Evolutionary conservation across 2,888 invertebrate species (phyloP).

Genomic region (Arctia plantaginis): DNA sequence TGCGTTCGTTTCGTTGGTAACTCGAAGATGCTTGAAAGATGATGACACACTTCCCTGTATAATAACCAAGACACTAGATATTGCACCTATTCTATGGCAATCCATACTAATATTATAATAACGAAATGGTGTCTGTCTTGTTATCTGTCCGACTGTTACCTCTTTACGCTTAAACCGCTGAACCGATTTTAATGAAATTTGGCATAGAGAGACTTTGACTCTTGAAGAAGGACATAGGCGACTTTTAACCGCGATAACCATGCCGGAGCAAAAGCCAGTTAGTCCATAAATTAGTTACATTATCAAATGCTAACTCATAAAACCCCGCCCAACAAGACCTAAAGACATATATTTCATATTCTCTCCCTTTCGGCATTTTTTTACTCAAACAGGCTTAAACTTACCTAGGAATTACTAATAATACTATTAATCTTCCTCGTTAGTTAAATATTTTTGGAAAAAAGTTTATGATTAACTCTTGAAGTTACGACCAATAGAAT

Average conservation of each 20-base stretch:
- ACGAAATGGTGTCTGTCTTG: too few species aligned
- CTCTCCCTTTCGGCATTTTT: not conserved
- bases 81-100: too few species aligned
- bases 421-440: not conserved
- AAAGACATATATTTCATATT: not conserved
- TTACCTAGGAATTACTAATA: not conserved
- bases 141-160: too few species aligned
- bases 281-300: not conserved
- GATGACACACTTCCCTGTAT: not conserved
- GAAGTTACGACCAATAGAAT: constrained; percentile 2
- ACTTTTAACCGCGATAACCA: too few species aligned
- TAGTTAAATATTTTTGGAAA: not conserved
- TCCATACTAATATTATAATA: too few species aligned
- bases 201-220: too few species aligned
- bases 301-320: too few species aligned
- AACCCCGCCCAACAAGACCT: too few species aligned
- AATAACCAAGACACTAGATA: too few species aligned
- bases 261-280: not conserved
- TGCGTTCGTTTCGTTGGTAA: not conserved
- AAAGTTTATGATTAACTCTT: not conserved
- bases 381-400: not conserved
- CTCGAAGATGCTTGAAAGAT: not conserved
- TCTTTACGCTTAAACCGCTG: too few species aligned
- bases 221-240: too few species aligned
- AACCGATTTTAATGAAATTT: too few species aligned